phyloP scores from a whole-genome alignment of 2,888 invertebrate genomes.

The Oscheius myriophilus region DNA sequence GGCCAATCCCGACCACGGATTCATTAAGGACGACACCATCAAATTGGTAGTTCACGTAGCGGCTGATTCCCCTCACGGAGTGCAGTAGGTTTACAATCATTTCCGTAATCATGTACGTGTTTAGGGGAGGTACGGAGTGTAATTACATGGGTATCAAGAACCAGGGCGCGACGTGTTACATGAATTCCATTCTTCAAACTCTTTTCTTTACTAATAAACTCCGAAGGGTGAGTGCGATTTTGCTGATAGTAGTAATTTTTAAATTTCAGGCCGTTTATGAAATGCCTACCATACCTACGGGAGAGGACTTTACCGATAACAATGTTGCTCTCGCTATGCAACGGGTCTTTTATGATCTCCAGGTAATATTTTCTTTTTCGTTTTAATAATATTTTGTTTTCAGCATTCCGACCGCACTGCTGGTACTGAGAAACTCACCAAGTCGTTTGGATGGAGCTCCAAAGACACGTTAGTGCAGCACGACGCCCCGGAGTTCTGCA shows the following conservation, averaged over 20 bases:
- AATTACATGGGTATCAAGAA: conserved; percentile 93
- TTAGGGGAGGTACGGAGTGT: no score
- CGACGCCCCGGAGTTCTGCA: conserved; percentile 78
- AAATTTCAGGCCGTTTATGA: conserved; percentile 89
- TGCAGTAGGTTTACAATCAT: no score
- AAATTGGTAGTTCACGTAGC: conserved; percentile 81
- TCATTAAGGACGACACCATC: conserved; percentile 84
- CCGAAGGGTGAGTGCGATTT: conserved; percentile 76
- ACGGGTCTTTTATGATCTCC: conserved; percentile 96
- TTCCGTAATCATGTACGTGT: no score
- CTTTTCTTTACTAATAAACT: conserved; percentile 93
- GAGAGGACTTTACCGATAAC: conserved; percentile 93
- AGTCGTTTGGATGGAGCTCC: conserved; percentile 99
- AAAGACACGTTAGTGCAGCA: conserved; percentile 99
- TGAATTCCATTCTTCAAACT: conserved; percentile 98
- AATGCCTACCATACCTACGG: conserved; percentile 99
- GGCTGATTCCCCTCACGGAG: conserved; percentile 77
- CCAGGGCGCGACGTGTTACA: conserved; percentile 99
- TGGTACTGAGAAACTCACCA: conserved; percentile 97
- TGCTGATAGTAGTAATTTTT: no score
- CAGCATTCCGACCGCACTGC: conserved; percentile 89
- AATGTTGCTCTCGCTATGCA: conserved; percentile 95
- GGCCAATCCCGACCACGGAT: conserved; percentile 88
- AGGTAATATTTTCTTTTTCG: conserved; percentile 72
- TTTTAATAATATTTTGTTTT: neutral